Evolutionary conservation across 1,140 invertebrate species (phyloP).

Genomic region (Ips typographus): DNA sequence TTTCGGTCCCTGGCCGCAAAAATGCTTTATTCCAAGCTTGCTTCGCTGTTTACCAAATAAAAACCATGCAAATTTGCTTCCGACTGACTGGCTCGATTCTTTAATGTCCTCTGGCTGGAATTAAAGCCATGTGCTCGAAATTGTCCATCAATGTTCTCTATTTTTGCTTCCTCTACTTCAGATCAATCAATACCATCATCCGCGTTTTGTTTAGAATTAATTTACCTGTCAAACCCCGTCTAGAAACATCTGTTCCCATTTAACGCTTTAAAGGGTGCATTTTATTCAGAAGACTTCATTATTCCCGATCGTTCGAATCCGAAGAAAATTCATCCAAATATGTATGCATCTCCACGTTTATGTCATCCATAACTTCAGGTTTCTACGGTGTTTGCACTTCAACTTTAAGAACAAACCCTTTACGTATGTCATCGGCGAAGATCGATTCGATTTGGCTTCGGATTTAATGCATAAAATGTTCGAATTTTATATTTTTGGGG

Average conservation of each 20-base stretch:
- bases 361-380: constrained; percentile 29
- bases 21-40: constrained; percentile 16
- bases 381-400: constrained; percentile 24
- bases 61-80: constrained; percentile 24
- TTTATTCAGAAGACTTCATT: constrained; percentile 21
- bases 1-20: constrained; percentile 3
- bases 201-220: background rate
- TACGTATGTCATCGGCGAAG: constrained; percentile 18
- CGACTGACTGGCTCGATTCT: constrained; percentile 1
- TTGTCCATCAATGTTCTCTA: too few species aligned
- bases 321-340: constrained; percentile 18
- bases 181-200: too few species aligned
- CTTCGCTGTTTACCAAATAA: constrained; percentile 18
- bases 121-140: too few species aligned
- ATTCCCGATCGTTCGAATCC: constrained; percentile 22
- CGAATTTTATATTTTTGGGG: constrained; percentile 11
- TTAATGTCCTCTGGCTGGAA: background rate
- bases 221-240: constrained; percentile 6
- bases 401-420: constrained; percentile 23
- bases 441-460: constrained; percentile 16
- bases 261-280: constrained; percentile 16
- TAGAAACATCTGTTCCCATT: constrained; percentile 22
- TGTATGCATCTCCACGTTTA: constrained; percentile 26
- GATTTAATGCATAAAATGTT: constrained; percentile 14
- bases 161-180: too few species aligned